Base-by-base conservation (phyloP, 2,888 invertebrate genomes). In the Sesia bembeciformis region DNA sequence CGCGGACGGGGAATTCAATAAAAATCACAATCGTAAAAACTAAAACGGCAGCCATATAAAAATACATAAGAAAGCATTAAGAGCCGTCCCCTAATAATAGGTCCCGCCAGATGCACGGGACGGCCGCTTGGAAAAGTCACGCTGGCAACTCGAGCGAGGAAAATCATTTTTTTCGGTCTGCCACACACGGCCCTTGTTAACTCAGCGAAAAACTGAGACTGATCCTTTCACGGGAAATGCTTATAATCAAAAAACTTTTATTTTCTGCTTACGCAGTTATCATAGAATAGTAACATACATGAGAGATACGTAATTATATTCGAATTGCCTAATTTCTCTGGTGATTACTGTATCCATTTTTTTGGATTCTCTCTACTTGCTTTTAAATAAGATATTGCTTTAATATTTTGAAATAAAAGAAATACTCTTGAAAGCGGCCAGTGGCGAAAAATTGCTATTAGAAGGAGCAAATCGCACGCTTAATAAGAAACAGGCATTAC, bases 81-180 rank as follows among this genome's bases (percentile, higher is more conserved):
- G 86, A 83, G 73, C 81, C 78, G 84, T 80, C 85, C 88, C 87
- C 85, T 82, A 84, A 88, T 87, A 88, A 88, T 84, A 85, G 81
- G 85, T 76, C 78, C 81, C 86, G 88, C 86, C 89, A 88, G 87
- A 87, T 89, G 89, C 84, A 85, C 81, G 82, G 81, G 84, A 88
- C 87, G 85, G 81, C 78, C 77, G 84, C 76, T 77, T 82, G 84
- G 85, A 86, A 87, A 88, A 88, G 84, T 88, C 86, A 84, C 85
- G 78, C 78, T 74, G 84, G 78, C 74, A 80, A 83, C 79, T 85
- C 86, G 81, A 86, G 84, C 88, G 87, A 75, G 70, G 79, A 80
- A 85, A 88, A 86, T 89, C 80, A 85, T 86, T 88, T 88, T 86
- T 88, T 86, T 87, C 88, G 88, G 88, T 88, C 88, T 87, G 73